phyloP scores from a whole-genome alignment of 2,113 vertebrate genomes.

The Grallaria varia region DNA sequence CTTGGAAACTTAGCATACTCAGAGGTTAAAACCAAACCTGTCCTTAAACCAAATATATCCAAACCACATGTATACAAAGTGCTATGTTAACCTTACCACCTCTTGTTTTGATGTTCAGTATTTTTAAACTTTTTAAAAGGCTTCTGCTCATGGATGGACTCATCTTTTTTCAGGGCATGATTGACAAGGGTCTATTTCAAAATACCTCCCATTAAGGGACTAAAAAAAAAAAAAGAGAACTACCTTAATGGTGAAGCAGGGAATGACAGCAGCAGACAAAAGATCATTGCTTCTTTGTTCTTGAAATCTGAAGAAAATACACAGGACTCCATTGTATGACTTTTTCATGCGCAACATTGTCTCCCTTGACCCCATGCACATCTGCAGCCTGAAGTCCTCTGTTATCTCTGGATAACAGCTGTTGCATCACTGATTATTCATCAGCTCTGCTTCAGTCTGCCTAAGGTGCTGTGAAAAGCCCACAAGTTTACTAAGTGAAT shows the following conservation, averaged over 20 bases:
- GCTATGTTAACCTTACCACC: not conserved
- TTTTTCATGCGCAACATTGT: slow-evolving; percentile 53
- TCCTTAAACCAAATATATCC: not conserved
- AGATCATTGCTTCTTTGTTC: slow-evolving; percentile 40
- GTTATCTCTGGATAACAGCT: slow-evolving; percentile 66
- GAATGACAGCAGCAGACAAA: slow-evolving; percentile 59
- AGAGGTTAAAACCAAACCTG: not conserved
- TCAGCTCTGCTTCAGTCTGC: slow-evolving; percentile 37
- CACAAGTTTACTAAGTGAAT: not conserved
- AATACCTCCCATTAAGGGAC: not conserved
- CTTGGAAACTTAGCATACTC: not conserved
- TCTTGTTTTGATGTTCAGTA: not conserved
- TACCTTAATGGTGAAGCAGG: slow-evolving; percentile 42
- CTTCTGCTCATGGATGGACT: not conserved
- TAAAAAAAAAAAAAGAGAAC: not conserved
- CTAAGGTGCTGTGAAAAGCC: slow-evolving; percentile 49
- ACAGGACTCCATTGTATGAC: slow-evolving; percentile 58
- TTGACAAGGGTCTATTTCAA: slow-evolving; percentile 30
- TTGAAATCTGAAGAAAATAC: slow-evolving; percentile 61
- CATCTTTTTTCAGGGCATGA: slow-evolving; percentile 9
- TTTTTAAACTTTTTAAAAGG: not conserved
- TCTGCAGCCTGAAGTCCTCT: slow-evolving; percentile 60
- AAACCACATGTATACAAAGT: not conserved
- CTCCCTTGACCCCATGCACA: slow-evolving; percentile 53
- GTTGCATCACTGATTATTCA: slow-evolving; percentile 65